phyloP scores from a whole-genome alignment of 1,140 invertebrate species.

The Dryas iulia region DNA sequence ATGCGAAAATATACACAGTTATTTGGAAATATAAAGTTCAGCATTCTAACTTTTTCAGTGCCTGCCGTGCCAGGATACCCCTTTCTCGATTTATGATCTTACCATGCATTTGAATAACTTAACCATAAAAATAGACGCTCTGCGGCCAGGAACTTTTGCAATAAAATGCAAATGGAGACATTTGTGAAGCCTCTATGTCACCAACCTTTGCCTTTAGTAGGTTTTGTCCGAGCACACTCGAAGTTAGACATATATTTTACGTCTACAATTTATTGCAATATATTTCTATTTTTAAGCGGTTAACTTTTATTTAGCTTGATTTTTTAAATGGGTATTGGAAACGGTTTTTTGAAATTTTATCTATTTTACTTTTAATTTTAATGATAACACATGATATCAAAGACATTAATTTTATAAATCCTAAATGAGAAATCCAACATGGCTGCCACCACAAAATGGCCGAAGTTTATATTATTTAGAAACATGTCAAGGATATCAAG shows the following conservation, averaged over 20 bases:
- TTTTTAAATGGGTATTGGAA: no score
- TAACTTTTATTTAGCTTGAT: no score
- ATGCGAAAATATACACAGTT: not conserved
- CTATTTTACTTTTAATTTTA: no score
- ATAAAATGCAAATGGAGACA: conserved; percentile 78
- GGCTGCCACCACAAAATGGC: no score
- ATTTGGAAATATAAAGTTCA: not conserved
- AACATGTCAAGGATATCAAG: no score
- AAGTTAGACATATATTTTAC: not conserved
- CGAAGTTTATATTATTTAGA: no score
- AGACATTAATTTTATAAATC: no score
- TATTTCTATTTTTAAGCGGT: no score
- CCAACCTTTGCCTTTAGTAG: conserved; percentile 17
- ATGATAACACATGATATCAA: no score
- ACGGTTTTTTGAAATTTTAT: no score
- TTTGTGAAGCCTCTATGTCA: conserved; percentile 51
- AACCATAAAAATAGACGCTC: conserved; percentile 75
- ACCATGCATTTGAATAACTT: conserved; percentile 75
- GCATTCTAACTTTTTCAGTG: conserved; percentile 32
- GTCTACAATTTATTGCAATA: not conserved
- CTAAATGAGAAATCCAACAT: no score
- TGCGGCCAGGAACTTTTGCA: conserved; percentile 70
- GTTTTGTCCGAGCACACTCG: not conserved
- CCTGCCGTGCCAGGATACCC: conserved; percentile 59
- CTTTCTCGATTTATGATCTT: conserved; percentile 69